A percentile compares a stretch with the other conserved stretches of the same genome.
Evolutionary conservation across 2,797 vertebrate genomes (phyloP).

Genomic region (Crocidura indochinensis): DNA sequence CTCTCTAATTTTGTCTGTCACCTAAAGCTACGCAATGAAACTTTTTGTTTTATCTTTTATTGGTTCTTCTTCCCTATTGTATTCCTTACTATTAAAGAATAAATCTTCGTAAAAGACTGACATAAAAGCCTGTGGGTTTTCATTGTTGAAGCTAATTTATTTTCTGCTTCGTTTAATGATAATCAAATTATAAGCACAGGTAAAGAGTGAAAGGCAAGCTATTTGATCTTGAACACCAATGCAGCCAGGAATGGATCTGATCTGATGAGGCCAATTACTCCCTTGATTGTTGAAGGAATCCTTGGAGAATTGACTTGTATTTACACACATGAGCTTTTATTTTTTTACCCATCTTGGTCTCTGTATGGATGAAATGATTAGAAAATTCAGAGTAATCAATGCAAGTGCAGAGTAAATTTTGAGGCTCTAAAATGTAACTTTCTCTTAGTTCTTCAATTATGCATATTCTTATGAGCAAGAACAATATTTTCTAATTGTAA

Average conservation of each 20-base stretch:
- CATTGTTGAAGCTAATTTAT: slow-evolving; percentile 74
- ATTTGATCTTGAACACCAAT: neutral
- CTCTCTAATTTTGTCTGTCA: slow-evolving; percentile 2
- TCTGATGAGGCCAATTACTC: slow-evolving; percentile 51
- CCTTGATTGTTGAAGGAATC: neutral
- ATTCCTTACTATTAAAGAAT: slow-evolving; percentile 67
- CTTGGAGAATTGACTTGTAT: slow-evolving; percentile 7
- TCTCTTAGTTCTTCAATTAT: slow-evolving; percentile 31
- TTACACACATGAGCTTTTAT: neutral
- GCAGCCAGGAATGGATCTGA: neutral
- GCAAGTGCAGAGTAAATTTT: slow-evolving; percentile 2
- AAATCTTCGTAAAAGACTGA: slow-evolving; percentile 74
- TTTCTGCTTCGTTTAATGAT: slow-evolving; percentile 81
- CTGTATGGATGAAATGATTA: slow-evolving; percentile 26
- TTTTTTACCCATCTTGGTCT: neutral
- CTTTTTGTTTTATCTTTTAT: slow-evolving; percentile 65
- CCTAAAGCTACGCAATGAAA: slow-evolving; percentile 37
- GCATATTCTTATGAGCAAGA: too few relatives aligned
- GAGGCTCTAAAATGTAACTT: neutral
- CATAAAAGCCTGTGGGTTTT: slow-evolving; percentile 65
- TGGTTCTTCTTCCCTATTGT: slow-evolving; percentile 23
- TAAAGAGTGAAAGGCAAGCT: slow-evolving; percentile 67
- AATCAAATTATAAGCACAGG: slow-evolving; percentile 78
- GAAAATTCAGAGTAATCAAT: slow-evolving; percentile 55
- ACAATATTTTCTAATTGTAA: neutral